Evolutionary conservation across 2,797 vertebrate genomes (phyloP).

Genomic region (Sebastiscus albofasciatus): DNA sequence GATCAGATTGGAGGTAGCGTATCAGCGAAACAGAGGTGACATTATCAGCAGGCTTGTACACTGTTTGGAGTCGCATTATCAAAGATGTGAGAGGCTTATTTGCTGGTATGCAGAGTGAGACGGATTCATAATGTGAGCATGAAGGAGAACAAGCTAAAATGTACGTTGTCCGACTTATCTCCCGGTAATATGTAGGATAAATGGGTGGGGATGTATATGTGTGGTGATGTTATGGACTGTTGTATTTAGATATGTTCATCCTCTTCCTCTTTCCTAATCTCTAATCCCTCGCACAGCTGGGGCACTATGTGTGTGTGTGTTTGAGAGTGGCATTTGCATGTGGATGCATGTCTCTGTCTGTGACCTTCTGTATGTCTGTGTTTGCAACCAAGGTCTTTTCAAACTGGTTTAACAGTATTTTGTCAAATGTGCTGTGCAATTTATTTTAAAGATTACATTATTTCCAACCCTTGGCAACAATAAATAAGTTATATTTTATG

Average conservation of each 20-base stretch:
- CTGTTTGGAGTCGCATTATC: conserved; percentile 5
- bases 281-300: conserved; percentile 66
- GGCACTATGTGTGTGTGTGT: conserved; percentile 3
- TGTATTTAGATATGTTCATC: conserved; percentile 52
- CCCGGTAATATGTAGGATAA: conserved; percentile 35
- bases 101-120: neutral
- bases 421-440: neutral
- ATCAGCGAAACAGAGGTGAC: neutral
- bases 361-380: neutral
- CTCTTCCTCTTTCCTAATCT: conserved; percentile 54
- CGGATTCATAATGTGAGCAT: neutral
- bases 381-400: neutral
- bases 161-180: conserved; percentile 11
- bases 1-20: conserved; percentile 19
- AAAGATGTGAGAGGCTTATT: neutral
- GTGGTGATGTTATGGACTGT: conserved; percentile 24
- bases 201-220: conserved; percentile 39
- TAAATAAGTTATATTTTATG: neutral
- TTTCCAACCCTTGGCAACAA: neutral
- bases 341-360: neutral
- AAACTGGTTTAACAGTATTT: neutral
- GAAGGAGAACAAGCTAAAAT: conserved; percentile 7
- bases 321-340: neutral
- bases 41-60: conserved; percentile 18
- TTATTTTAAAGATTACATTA: neutral